These are phyloP conservation scores for Heteractis magnifica DNA, from an alignment of 92 coral and sea anemone genomes.

Conservation along the genomic window DNA sequence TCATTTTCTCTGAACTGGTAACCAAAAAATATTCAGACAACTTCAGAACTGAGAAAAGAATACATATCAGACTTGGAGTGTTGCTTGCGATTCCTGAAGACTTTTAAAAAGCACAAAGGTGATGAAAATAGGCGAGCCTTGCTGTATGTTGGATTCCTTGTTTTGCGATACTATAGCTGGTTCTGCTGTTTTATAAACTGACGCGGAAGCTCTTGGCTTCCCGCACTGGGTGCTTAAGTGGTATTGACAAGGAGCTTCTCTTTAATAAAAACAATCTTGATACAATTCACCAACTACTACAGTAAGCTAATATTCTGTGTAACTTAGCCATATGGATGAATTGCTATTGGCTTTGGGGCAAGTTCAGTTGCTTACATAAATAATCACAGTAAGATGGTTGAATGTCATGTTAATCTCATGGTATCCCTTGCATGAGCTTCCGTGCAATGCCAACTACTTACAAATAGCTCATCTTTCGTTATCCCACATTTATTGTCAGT, in stretches of 20 bases:
- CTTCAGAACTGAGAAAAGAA: no score
- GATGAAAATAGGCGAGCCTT: not conserved
- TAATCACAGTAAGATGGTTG: not conserved
- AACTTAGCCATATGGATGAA: not conserved
- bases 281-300: not conserved
- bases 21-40: no score
- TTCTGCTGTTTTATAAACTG: not conserved
- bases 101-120: not conserved
- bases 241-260: not conserved
- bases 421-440: not conserved
- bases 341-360: not conserved
- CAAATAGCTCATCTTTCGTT: not conserved
- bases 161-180: not conserved
- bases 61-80: no score
- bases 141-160: not conserved
- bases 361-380: not conserved
- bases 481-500: not conserved
- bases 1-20: no score
- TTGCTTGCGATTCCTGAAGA: not conserved
- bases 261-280: not conserved
- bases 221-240: not conserved
- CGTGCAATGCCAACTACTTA: not conserved
- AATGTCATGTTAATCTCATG: not conserved
- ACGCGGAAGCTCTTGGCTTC: constrained; percentile 5
- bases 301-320: not conserved